These are phyloP conservation scores for Graphium colonna DNA, from an alignment of 2,888 invertebrate species.

Conservation along the genomic window DNA sequence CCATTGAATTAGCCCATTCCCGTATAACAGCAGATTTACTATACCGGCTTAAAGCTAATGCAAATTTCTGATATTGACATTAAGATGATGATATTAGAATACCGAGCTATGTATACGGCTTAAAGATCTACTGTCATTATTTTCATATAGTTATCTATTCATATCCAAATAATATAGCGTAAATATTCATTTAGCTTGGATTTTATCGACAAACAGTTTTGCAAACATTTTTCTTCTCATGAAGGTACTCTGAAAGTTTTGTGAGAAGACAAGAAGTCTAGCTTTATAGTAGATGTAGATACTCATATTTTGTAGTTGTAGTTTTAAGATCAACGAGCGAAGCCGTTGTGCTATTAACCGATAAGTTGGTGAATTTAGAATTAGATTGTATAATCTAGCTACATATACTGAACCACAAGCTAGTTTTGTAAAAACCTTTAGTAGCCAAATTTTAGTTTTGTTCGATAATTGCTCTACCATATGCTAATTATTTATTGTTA, in stretches of 20 bases:
- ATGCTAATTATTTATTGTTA: constrained; percentile 41
- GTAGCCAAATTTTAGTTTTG: constrained; percentile 52
- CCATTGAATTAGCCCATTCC: constrained; percentile 23
- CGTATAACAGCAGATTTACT: constrained; percentile 48
- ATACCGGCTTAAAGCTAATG: constrained; percentile 55
- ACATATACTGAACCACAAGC: constrained; percentile 44
- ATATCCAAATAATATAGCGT: constrained; percentile 49
- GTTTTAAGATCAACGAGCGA: constrained; percentile 61
- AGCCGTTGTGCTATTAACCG: constrained; percentile 52
- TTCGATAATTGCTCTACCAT: constrained; percentile 49
- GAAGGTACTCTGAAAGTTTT: constrained; percentile 75
- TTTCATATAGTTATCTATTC: constrained; percentile 61
- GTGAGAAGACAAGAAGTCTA: constrained; percentile 73
- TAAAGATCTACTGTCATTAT: constrained; percentile 50
- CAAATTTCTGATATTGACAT: constrained; percentile 32
- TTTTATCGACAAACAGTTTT: constrained; percentile 69
- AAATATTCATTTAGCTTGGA: constrained; percentile 57
- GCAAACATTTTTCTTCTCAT: constrained; percentile 80
- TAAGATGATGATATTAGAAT: constrained; percentile 39
- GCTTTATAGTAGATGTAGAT: constrained; percentile 71
- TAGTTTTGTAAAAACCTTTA: constrained; percentile 55
- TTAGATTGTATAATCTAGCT: constrained; percentile 55
- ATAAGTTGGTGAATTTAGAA: constrained; percentile 49
- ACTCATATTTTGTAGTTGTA: constrained; percentile 67
- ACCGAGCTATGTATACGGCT: constrained; percentile 46